Percentiles rank a stretch among this genome's conserved stretches.
These are phyloP conservation scores for Indicator indicator DNA, from an alignment of 2,113 vertebrate genomes.

Conservation along the genomic window DNA sequence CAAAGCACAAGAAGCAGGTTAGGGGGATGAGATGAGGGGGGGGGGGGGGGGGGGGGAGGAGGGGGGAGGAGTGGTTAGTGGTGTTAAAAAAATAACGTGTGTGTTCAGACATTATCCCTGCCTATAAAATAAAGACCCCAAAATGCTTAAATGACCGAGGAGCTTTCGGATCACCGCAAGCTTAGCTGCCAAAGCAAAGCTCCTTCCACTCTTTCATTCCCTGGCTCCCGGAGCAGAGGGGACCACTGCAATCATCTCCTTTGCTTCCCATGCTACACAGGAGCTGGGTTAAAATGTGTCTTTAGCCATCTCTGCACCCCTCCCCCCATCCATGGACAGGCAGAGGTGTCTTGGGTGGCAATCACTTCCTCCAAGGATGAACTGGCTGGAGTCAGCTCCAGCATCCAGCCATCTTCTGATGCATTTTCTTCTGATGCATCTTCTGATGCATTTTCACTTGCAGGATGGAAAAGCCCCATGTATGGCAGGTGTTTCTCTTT, in stretches of 20 bases:
- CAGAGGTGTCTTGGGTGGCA: background rate
- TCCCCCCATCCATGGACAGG: background rate
- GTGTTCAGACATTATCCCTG: conserved; percentile 63
- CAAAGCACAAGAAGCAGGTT: conserved; percentile 14
- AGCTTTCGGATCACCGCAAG: background rate
- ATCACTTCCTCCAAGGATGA: background rate
- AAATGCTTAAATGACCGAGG: conserved; percentile 43
- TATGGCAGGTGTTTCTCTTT: background rate
- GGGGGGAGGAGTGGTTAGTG: background rate
- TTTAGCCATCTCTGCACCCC: background rate
- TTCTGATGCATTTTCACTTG: background rate
- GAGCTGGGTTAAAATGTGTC: background rate
- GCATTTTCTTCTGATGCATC: background rate
- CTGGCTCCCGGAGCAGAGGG: background rate
- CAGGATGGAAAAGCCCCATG: background rate
- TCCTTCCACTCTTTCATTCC: background rate
- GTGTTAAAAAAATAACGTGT: conserved; percentile 62
- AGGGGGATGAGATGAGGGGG: background rate
- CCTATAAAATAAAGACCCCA: conserved; percentile 64
- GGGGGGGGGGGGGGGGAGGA: background rate
- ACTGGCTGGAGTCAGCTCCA: background rate
- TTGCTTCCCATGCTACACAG: conserved; percentile 16
- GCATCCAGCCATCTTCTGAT: background rate
- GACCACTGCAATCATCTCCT: background rate
- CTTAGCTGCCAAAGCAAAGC: background rate